These are phyloP conservation scores for Phoenoteleia sp. DNA, from an alignment of 2,888 invertebrate genomes.

Conservation along the genomic window DNA sequence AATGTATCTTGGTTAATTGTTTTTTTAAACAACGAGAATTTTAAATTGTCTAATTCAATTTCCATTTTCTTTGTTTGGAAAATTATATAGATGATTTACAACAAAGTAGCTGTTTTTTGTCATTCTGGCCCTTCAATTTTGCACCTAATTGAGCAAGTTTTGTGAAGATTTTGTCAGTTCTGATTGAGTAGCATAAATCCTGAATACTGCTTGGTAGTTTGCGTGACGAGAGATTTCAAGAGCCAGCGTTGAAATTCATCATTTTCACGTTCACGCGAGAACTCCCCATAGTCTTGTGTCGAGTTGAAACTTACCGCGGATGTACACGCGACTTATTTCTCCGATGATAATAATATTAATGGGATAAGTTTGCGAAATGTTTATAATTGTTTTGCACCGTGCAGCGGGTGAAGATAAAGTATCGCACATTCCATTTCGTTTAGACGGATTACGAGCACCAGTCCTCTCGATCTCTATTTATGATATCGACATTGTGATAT, in stretches of 20 bases:
- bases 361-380: constrained; percentile 24
- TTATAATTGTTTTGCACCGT: constrained; percentile 20
- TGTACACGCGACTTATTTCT: neutral
- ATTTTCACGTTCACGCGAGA: constrained; percentile 1
- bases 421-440: neutral
- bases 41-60: too few species aligned
- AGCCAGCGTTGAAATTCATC: constrained; percentile 3
- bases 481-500: too few species aligned
- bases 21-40: too few species aligned
- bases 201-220: neutral
- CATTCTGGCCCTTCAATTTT: neutral
- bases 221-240: neutral
- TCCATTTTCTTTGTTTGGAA: neutral
- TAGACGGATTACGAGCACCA: constrained; percentile 15
- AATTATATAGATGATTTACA: neutral
- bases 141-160: constrained; percentile 32
- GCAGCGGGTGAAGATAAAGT: neutral
- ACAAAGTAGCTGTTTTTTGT: neutral
- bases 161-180: neutral
- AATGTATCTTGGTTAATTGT: too few species aligned
- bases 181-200: neutral
- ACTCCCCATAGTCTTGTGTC: neutral
- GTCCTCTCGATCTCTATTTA: too few species aligned
- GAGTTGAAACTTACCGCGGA: neutral
- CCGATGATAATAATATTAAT: constrained; percentile 43